A percentile compares a stretch with the other conserved stretches of the same genome.
Evolutionary conservation across 1,140 invertebrate species (phyloP).

Genomic region (Hetaerina americana): DNA sequence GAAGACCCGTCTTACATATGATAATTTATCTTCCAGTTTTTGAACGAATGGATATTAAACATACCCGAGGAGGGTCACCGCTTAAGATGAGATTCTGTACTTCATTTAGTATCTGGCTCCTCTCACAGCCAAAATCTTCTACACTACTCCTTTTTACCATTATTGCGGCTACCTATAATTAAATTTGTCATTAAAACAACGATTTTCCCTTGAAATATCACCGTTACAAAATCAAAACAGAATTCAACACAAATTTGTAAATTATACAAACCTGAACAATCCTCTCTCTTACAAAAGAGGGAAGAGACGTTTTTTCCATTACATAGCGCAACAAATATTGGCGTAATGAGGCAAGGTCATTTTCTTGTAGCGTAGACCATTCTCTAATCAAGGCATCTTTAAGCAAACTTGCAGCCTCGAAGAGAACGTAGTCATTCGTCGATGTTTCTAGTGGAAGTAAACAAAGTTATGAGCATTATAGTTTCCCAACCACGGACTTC

Average conservation of each 20-base stretch:
- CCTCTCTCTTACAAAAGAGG: slow-evolving; percentile 46
- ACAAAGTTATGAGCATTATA: background rate
- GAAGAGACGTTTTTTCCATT: slow-evolving; percentile 45
- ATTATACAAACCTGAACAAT: slow-evolving; percentile 48
- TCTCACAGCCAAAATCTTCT: slow-evolving; percentile 51
- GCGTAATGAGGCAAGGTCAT: slow-evolving; percentile 54
- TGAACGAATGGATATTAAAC: no score
- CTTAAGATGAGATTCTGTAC: slow-evolving; percentile 53
- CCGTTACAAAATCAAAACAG: slow-evolving; percentile 3
- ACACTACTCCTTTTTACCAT: slow-evolving; percentile 72
- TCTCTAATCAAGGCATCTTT: slow-evolving; percentile 71
- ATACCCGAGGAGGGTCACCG: slow-evolving; percentile 33
- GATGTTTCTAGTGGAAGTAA: slow-evolving; percentile 44
- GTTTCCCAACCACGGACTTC: slow-evolving; percentile 3
- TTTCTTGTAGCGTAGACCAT: slow-evolving; percentile 53
- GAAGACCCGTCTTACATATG: no score
- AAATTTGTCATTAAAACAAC: slow-evolving; percentile 1
- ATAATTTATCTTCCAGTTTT: no score
- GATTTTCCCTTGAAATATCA: background rate
- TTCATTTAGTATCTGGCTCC: slow-evolving; percentile 55
- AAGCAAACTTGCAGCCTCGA: slow-evolving; percentile 72
- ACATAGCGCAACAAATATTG: slow-evolving; percentile 70
- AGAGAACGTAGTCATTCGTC: slow-evolving; percentile 67
- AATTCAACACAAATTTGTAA: background rate
- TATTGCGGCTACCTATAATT: slow-evolving; percentile 52